Conservation (phyloP, 2,113 vertebrate species). For the Gymnogyps californianus region DNA sequence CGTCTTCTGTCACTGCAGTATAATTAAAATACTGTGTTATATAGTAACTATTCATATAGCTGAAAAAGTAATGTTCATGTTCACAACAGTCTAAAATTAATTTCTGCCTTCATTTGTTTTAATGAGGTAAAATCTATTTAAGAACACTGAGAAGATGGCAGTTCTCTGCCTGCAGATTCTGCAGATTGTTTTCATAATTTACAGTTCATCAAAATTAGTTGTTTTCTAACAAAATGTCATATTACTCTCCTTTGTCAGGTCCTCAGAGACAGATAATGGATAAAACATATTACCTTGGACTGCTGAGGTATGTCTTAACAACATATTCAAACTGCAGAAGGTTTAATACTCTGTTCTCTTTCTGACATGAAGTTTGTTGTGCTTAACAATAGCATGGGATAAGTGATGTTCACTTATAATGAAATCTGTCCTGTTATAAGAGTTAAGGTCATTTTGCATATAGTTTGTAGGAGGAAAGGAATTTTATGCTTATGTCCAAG, state of each 20-base stretch:
- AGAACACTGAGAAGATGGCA: not conserved
- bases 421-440: not conserved
- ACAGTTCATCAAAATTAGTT: not conserved
- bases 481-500: not conserved
- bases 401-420: not conserved
- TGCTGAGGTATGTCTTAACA: constrained; percentile 83
- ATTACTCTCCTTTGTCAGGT: constrained; percentile 72
- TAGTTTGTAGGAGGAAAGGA: not conserved
- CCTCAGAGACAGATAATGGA: constrained; percentile 97
- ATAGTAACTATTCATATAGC: not conserved
- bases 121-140: not conserved
- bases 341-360: not conserved
- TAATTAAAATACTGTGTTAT: not conserved
- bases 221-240: not conserved
- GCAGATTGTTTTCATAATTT: not conserved
- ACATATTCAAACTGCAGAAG: not conserved
- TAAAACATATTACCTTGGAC: constrained; percentile 94
- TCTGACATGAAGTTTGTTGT: not conserved
- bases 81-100: not conserved
- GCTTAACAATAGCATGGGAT: rapidly evolving
- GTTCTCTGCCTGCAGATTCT: not conserved
- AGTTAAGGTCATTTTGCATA: not conserved
- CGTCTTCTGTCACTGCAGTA: not conserved
- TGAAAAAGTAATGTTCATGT: not conserved
- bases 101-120: not conserved